Conservation (phyloP, 2,113 vertebrate species). For the Emberiza fucata region DNA sequence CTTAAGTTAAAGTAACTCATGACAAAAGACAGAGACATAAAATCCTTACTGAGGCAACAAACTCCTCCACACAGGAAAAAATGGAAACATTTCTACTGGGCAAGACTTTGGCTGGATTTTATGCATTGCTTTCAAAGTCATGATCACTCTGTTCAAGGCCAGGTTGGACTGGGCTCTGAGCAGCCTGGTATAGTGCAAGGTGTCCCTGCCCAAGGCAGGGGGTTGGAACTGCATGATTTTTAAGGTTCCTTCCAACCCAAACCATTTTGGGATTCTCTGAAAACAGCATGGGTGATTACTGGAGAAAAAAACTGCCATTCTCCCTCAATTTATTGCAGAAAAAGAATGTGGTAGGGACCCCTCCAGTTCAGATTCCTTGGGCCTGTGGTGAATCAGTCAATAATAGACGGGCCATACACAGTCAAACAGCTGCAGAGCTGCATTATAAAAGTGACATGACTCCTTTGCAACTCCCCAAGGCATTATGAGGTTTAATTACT, state of each 20-base stretch:
- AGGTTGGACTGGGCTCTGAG: not conserved
- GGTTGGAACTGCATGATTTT: not conserved
- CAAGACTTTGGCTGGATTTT: not conserved
- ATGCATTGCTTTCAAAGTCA: not conserved
- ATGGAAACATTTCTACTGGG: not conserved
- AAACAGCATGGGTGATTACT: accelerated
- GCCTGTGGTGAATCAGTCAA: not conserved
- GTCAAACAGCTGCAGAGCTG: not conserved
- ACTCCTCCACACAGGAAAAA: not conserved
- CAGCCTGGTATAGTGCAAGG: not conserved
- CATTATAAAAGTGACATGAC: not conserved
- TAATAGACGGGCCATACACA: not conserved
- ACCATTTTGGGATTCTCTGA: not conserved
- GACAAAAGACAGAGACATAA: not conserved
- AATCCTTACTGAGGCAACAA: not conserved
- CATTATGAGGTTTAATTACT: not conserved
- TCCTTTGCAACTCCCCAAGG: not conserved
- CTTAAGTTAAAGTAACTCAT: not conserved
- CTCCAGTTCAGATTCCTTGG: not conserved
- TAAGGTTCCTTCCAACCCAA: not conserved
- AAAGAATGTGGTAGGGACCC: not conserved
- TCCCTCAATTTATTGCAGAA: not conserved
- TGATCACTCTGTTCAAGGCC: not conserved
- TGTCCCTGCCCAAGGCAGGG: not conserved
- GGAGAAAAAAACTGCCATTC: not conserved